Evolutionary conservation across 2,888 invertebrate species (phyloP).

Genomic region (Caenorhabditis becei): DNA sequence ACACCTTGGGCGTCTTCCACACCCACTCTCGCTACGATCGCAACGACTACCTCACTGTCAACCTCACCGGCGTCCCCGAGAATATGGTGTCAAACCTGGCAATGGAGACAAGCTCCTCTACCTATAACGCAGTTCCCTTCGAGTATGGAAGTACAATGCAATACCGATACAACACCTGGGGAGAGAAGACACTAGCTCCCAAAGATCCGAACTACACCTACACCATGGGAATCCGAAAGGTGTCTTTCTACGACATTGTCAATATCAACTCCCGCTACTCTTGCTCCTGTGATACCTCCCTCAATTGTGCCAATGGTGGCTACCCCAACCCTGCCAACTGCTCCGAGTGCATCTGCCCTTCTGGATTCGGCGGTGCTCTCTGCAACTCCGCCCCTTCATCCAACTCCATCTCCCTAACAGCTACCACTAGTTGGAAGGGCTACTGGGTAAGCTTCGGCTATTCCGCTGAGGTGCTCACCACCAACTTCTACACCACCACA

Average conservation of each 20-base stretch:
- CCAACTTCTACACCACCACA: constrained; percentile 34
- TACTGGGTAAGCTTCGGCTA: constrained; percentile 49
- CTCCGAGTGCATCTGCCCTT: constrained; percentile 28
- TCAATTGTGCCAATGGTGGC: constrained; percentile 32
- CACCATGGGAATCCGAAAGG: constrained; percentile 35
- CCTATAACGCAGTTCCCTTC: constrained; percentile 42
- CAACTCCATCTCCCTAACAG: constrained; percentile 27
- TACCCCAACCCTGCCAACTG: constrained; percentile 41
- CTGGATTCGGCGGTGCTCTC: constrained; percentile 30
- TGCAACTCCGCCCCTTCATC: constrained; percentile 23
- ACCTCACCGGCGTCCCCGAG: constrained; percentile 58
- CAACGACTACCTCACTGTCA: constrained; percentile 66
- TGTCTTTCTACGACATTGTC: constrained; percentile 36
- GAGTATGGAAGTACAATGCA: constrained; percentile 40
- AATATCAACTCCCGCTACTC: constrained; percentile 27
- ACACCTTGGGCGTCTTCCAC: constrained; percentile 79
- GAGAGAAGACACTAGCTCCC: constrained; percentile 26
- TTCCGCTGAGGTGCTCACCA: constrained; percentile 28
- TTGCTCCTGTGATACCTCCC: constrained; percentile 2
- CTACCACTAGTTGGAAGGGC: constrained; percentile 36
- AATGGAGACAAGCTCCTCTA: background rate
- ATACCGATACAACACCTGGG: constrained; percentile 41
- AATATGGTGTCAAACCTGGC: constrained; percentile 34
- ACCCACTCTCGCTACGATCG: constrained; percentile 77
- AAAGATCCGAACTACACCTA: constrained; percentile 15